Evolutionary conservation across 1,140 invertebrate genomes (phyloP), one percentile per base, ranked within the genome.

Genomic region (Nasonia vitripennis): DNA sequence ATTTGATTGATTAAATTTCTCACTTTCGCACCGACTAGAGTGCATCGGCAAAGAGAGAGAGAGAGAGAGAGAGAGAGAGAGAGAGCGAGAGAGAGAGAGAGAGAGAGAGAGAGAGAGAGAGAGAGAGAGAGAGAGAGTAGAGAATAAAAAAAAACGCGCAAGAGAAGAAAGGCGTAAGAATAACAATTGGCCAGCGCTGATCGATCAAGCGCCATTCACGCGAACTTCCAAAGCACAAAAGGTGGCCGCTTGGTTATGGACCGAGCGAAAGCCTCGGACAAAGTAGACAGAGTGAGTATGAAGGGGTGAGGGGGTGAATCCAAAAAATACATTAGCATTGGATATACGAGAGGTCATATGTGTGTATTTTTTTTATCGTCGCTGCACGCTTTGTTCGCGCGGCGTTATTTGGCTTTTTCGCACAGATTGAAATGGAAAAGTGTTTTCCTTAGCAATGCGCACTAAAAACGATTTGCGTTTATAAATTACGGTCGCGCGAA

Each of bases 1-100:
- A 70, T 80, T 80, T 80, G 78, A 80, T 80, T 80, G 62, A 80
- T 80, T 80, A 80, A 80, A 80, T 80, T 80, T 80, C 78, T 80
- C 78, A 68, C 55, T 80, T 70, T 68, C 78, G 27, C 78, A 62
- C 78, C 12, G n/a, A 10, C 23, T 27, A 34, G 23, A 27, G 70
- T 31, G 70, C 41, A 20, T 27, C 45, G 27, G 17, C 70, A 7
- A 11, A 17, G 4, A 17, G 70, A 4, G 27, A 71, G 23, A 31
- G 27, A 27, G 31, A 75, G 34, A 17, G 34, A 2, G 34, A 34
- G 5, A 34, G 34, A 34, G 34, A 34, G 6, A 1, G 45, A 27
- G 27, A 27, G 27, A 27, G 27, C 0, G 27, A 27, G 27, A 27
- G 27, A 27, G 27, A 17, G 4, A 17, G 70, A 3, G 27, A 71